Percentiles rank a stretch among this genome's conserved stretches.
Evolutionary conservation across 2,797 vertebrate species (phyloP).

Genomic region (Phataginus tricuspis): DNA sequence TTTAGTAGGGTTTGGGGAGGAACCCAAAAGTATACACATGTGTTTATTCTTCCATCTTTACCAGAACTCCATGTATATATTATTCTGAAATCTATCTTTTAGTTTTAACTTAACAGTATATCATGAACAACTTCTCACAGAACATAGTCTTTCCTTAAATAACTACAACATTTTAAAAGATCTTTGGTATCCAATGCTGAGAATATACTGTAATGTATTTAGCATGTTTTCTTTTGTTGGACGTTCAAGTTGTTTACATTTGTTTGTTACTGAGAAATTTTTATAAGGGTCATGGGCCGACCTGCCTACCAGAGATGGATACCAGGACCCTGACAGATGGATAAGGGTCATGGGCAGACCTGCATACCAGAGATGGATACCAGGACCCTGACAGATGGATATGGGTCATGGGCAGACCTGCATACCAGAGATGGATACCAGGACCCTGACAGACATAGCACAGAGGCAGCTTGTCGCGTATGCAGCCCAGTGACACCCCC

Average conservation of each 20-base stretch:
- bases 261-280: not conserved
- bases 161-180: not conserved
- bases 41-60: not conserved
- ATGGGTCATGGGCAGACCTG: not conserved
- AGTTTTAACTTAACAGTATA: not conserved
- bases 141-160: not conserved
- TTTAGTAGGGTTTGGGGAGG: not conserved
- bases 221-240: not conserved
- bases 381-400: too few species aligned
- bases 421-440: not conserved
- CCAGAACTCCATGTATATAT: not conserved
- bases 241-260: not conserved
- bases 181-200: not conserved
- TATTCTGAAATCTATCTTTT: conserved; percentile 48
- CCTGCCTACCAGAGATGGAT: too few species aligned
- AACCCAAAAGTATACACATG: not conserved
- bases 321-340: too few species aligned
- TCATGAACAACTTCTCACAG: not conserved
- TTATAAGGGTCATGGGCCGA: not conserved
- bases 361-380: too few species aligned
- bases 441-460: not conserved
- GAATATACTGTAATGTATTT: not conserved
- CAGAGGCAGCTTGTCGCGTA: not conserved
- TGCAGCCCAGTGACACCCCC: not conserved
- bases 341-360: too few species aligned